Conservation (phyloP, 2,113 vertebrate genomes). For the Picathartes gymnocephalus region DNA sequence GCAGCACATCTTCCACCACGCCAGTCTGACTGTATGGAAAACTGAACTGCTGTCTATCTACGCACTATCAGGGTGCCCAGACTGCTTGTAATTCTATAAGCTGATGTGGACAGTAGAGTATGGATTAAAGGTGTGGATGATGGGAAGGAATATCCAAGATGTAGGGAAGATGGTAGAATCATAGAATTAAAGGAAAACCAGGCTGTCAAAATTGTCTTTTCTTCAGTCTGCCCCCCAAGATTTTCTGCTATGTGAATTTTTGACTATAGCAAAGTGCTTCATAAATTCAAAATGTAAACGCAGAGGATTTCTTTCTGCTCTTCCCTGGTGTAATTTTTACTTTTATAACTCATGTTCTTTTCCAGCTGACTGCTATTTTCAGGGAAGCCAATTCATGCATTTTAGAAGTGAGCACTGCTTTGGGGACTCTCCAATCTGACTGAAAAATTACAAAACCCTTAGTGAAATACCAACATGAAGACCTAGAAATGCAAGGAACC, state of each 20-base stretch:
- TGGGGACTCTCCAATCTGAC: background rate
- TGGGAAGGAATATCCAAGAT: background rate
- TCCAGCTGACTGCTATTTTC: background rate
- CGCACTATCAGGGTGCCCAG: background rate
- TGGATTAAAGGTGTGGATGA: background rate
- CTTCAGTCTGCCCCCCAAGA: background rate
- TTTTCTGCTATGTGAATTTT: background rate
- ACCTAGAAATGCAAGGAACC: background rate
- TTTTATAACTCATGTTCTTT: constrained; percentile 7
- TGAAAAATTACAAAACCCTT: background rate
- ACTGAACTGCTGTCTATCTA: background rate
- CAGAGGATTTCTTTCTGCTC: background rate
- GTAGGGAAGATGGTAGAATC: background rate
- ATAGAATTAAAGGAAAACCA: background rate
- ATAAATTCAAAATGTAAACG: background rate
- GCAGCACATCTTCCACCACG: rapidly evolving
- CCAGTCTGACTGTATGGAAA: background rate
- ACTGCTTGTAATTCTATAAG: background rate
- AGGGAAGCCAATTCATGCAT: background rate
- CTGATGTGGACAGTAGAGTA: background rate
- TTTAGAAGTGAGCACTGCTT: background rate
- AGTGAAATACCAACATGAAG: background rate
- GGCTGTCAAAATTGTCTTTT: background rate
- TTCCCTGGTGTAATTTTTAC: background rate
- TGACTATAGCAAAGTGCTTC: background rate